Evolutionary conservation across 1,140 invertebrate species (phyloP).

Genomic region (Anadara kagoshimensis): DNA sequence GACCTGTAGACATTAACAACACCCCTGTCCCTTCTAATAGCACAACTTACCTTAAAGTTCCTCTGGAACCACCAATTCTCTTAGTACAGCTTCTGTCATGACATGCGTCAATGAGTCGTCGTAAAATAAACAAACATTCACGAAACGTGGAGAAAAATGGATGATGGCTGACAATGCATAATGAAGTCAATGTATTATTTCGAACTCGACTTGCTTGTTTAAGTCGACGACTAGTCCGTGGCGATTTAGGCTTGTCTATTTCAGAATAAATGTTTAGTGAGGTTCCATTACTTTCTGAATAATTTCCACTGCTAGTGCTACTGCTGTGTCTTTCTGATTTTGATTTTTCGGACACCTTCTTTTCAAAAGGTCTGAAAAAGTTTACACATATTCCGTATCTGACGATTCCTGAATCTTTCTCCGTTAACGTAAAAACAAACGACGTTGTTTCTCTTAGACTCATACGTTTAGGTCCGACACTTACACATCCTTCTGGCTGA

Average conservation of each 20-base stretch:
- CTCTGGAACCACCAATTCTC: constrained; percentile 90
- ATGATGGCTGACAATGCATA: constrained; percentile 99
- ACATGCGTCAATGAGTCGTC: constrained; percentile 96
- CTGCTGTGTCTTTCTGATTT: constrained; percentile 29
- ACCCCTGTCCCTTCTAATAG: too few relatives aligned
- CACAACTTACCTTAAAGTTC: constrained; percentile 87
- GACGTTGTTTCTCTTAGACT: constrained; percentile 88
- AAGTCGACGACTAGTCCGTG: constrained; percentile 60
- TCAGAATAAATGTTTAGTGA: constrained; percentile 77
- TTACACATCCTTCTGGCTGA: constrained; percentile 98
- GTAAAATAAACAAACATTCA: constrained; percentile 96
- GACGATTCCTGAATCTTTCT: constrained; percentile 96
- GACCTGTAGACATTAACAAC: too few relatives aligned
- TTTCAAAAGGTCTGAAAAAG: constrained; percentile 92
- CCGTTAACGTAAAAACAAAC: constrained; percentile 98
- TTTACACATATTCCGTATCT: constrained; percentile 94
- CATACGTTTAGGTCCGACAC: constrained; percentile 86
- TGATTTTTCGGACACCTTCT: constrained; percentile 75
- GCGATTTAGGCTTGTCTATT: constrained; percentile 74
- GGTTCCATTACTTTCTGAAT: too few relatives aligned
- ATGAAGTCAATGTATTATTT: constrained; percentile 90
- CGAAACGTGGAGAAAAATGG: constrained; percentile 98
- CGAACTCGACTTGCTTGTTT: constrained; percentile 64
- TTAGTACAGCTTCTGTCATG: constrained; percentile 93
- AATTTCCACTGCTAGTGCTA: constrained; percentile 43